A percentile compares a stretch with the other conserved stretches of the same genome.
phyloP scores from a whole-genome alignment of 2,888 invertebrate genomes.

The Plebejus melissa region DNA sequence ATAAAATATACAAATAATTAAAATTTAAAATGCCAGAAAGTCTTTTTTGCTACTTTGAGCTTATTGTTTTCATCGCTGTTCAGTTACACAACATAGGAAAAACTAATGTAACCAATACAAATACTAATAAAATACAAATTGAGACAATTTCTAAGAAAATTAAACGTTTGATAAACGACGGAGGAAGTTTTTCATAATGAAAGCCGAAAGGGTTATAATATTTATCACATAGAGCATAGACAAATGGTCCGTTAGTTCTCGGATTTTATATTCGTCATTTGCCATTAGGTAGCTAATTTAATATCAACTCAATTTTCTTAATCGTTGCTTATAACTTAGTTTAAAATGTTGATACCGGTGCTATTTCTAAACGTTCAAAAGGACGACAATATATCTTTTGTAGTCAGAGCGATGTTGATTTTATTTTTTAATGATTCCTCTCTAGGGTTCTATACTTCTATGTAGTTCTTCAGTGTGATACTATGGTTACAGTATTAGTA shows the following conservation, averaged over 20 bases:
- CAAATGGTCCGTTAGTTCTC: conserved; percentile 2
- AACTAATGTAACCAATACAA: not conserved
- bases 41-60: not conserved
- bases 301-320: not conserved
- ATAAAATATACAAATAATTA: too few species aligned
- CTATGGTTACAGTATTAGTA: too few species aligned
- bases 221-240: not conserved
- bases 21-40: not conserved
- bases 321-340: not conserved
- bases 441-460: too few species aligned
- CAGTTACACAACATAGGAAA: not conserved
- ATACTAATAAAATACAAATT: not conserved
- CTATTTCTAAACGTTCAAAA: not conserved
- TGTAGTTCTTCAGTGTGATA: too few species aligned
- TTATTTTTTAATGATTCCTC: too few species aligned
- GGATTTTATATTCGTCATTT: conserved; percentile 1
- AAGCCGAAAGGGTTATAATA: not conserved
- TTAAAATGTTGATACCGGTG: not conserved
- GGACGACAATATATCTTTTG: not conserved
- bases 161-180: not conserved
- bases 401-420: not conserved
- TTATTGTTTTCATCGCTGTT: not conserved
- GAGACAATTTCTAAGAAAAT: not conserved
- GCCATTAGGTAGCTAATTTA: not conserved
- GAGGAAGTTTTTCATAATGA: conserved; percentile 5